Evolutionary conservation across 2,113 vertebrate genomes (phyloP).

Genomic region (Isurus oxyrinchus): DNA sequence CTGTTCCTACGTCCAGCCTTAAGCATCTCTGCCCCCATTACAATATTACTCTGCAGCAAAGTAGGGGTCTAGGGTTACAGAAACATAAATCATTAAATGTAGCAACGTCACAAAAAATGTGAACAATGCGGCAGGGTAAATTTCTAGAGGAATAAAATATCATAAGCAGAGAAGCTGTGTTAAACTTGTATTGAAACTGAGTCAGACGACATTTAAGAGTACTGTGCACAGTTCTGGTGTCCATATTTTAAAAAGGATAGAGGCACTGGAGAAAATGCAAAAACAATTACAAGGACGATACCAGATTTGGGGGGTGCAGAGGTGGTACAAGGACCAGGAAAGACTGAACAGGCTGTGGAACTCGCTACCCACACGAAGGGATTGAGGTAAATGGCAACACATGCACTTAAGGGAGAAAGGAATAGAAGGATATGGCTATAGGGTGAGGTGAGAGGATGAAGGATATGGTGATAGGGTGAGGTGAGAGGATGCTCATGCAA

Average conservation of each 20-base stretch:
- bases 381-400: not conserved
- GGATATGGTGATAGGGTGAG: not conserved
- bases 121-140: not conserved
- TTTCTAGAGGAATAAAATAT: too few relatives aligned
- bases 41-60: not conserved
- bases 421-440: not conserved
- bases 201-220: not conserved
- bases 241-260: not conserved
- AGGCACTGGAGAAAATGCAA: not conserved
- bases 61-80: not conserved
- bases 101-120: not conserved
- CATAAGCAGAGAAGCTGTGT: not conserved
- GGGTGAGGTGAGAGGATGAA: not conserved
- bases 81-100: not conserved
- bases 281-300: too few relatives aligned
- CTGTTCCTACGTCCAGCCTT: not conserved
- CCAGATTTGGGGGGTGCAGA: too few relatives aligned
- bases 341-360: not conserved
- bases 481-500: not conserved
- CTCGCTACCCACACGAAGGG: not conserved
- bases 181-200: not conserved
- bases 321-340: too few relatives aligned
- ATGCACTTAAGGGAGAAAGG: not conserved
- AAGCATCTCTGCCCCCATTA: not conserved
- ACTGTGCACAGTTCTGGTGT: not conserved